Conservation (phyloP, 2,888 invertebrate species). For the Hypselothyrea guttata region DNA sequence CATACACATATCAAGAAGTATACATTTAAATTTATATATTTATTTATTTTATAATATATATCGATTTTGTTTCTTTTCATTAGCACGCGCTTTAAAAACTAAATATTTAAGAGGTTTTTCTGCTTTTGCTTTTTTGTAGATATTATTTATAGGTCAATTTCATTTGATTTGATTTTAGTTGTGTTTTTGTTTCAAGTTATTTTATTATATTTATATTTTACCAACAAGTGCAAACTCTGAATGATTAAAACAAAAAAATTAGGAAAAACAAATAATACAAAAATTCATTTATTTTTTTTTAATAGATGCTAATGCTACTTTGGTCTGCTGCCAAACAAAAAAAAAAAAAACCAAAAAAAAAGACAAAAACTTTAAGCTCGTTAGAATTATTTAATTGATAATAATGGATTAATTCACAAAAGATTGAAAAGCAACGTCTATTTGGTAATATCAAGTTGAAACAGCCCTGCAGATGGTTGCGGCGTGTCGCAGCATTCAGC, state of each 20-base stretch:
- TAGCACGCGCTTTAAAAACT: no score
- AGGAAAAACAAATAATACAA: conserved; percentile 40
- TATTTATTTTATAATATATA: conserved; percentile 2
- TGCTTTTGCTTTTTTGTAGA: neutral
- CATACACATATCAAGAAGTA: conserved; percentile 46
- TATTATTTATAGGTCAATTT: conserved; percentile 5
- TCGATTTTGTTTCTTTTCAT: conserved; percentile 8
- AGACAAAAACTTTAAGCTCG: neutral
- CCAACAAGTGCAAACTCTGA: conserved; percentile 63
- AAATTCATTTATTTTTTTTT: conserved; percentile 11
- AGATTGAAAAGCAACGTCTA: conserved; percentile 9
- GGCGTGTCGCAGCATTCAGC: conserved; percentile 37
- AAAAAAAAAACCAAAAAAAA: conserved; percentile 8
- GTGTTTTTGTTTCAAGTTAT: no score
- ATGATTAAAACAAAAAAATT: no score
- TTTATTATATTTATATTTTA: conserved; percentile 7
- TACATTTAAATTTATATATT: conserved; percentile 58
- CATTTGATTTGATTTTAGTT: conserved; percentile 14
- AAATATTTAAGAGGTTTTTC: neutral
- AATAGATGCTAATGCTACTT: neutral
- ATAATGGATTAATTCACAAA: no score
- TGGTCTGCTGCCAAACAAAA: conserved; percentile 12
- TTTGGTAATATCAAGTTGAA: conserved; percentile 22
- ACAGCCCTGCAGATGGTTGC: conserved; percentile 15
- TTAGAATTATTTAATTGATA: no score